Evolutionary conservation across 2,797 vertebrate genomes (phyloP).

Genomic region (Lepus oiostolus): DNA sequence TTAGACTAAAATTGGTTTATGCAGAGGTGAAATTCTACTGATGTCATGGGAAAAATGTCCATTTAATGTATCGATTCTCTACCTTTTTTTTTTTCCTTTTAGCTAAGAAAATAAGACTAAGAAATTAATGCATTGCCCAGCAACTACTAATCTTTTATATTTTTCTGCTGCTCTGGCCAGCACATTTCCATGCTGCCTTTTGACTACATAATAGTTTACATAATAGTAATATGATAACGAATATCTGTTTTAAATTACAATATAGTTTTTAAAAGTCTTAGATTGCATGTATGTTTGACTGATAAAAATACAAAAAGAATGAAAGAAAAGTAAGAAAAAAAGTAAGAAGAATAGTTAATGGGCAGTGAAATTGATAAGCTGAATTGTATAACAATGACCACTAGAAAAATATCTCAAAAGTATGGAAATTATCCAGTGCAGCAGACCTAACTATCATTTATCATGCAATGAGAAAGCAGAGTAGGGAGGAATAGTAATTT

Average conservation of each 20-base stretch:
- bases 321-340: not conserved
- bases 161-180: not conserved
- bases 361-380: conserved; percentile 46
- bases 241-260: conserved; percentile 10
- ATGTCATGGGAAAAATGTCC: not conserved
- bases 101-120: conserved; percentile 1
- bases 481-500: conserved; percentile 68
- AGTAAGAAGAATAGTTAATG: not conserved
- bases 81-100: conserved; percentile 35
- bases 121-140: conserved; percentile 27
- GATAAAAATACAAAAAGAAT: not conserved
- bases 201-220: not conserved
- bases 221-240: conserved; percentile 33
- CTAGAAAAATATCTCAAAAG: conserved; percentile 69
- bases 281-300: not conserved
- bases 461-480: conserved; percentile 63
- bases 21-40: not conserved
- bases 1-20: not conserved
- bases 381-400: conserved; percentile 65
- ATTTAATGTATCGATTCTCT: not conserved
- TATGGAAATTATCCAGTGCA: conserved; percentile 67
- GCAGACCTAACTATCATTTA: conserved; percentile 70
- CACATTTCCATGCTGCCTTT: not conserved
- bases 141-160: conserved; percentile 6
- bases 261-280: not conserved